Evolutionary conservation across 2,113 vertebrate species (phyloP), one percentile per base, ranked within the genome.

Genomic region (Myiagra hebetior): DNA sequence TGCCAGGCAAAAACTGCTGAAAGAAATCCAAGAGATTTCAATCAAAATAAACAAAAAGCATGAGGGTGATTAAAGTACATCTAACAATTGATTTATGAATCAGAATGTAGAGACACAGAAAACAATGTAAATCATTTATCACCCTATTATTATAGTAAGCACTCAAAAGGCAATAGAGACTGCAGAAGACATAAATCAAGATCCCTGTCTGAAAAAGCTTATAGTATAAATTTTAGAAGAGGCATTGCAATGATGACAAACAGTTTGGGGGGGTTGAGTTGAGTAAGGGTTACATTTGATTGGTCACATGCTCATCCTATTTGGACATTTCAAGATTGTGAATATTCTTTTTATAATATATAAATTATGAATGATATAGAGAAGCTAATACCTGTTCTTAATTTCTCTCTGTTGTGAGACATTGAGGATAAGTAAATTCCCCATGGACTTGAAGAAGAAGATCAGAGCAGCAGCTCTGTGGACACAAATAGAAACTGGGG

Each of bases 71-170:
- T 94, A 86, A 86, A 91, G 55, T 49, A 42, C 42, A 86, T 77
- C 39, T 65, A 80, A 47, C 41, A 72, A 75, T 15, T 85, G 83
- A 87, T 93, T 93, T 95, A 93, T 94, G 35, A 80, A 77, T 78
- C 68, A 56, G 23, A 93, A 94, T 30, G 47, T n/a, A 80, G 79
- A 93, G 30, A 73, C 30, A 90, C 13, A 88, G 72, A 91, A 95
- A 93, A 70, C 72, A 79, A 23, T 42, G 76, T 87, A 88, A 95
- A 88, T 88, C 26, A 80, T 92, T 91, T 88, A 90, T 91, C 59
- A 88, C 31, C 11, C 39, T 70, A 27, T 55, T 91, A 95, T 86
- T 94, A 77, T 14, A 70, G 64, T 67, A 78, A 70, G 39, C 24
- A 44, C 35, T 81, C 15, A 88, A 86, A 72, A 47, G 28, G 56